Conservation (phyloP, 2,888 invertebrate species). For the Ophraella communa region DNA sequence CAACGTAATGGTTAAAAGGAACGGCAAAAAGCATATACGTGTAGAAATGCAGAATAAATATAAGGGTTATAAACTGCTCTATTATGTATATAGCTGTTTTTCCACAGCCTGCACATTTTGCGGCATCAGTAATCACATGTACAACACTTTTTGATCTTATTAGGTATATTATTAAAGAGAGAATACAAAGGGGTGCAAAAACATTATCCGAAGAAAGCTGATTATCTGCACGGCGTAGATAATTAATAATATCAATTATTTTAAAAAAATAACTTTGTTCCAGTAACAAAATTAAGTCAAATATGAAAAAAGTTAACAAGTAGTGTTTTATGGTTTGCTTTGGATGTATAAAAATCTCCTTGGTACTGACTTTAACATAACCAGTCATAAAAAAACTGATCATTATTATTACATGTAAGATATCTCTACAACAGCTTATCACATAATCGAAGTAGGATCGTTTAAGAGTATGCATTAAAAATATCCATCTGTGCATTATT, state of each 20-base stretch:
- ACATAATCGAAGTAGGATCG: not conserved
- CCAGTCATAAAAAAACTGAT: conserved; percentile 19
- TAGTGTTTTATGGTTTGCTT: conserved; percentile 9
- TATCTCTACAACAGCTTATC: not conserved
- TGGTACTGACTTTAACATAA: conserved; percentile 6
- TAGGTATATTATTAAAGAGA: not conserved
- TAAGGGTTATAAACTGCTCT: not conserved
- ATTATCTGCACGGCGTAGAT: not conserved
- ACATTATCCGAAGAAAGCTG: not conserved
- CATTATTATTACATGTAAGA: conserved; percentile 4
- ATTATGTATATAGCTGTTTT: not conserved
- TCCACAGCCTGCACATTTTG: not conserved
- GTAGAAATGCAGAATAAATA: conserved; percentile 7
- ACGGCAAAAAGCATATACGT: not conserved
- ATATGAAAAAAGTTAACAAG: conserved; percentile 19
- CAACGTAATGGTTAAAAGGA: not conserved
- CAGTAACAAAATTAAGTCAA: conserved; percentile 9
- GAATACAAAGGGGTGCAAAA: not conserved
- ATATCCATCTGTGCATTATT: not conserved
- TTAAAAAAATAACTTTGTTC: not conserved
- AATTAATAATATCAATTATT: not conserved
- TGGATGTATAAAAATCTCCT: conserved; percentile 15
- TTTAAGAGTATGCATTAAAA: not conserved
- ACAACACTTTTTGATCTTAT: conserved; percentile 4
- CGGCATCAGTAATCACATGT: not conserved